These are phyloP conservation scores for Synodontis membranacea DNA, from an alignment of 2,113 vertebrate species.

Conservation along the genomic window DNA sequence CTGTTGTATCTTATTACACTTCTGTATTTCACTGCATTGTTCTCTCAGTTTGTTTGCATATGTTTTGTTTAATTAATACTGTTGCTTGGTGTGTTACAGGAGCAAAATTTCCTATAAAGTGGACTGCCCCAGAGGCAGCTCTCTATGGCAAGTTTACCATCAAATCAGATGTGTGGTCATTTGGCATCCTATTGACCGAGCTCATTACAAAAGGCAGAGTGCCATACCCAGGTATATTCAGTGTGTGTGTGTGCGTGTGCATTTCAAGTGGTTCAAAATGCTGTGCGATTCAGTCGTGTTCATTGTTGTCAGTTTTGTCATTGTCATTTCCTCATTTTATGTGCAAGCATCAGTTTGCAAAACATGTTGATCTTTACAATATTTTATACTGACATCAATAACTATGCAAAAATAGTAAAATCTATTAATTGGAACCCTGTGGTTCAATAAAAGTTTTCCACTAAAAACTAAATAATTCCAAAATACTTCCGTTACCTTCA, in stretches of 20 bases:
- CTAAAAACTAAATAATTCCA: background rate
- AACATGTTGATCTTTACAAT: background rate
- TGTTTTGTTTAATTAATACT: conserved; percentile 49
- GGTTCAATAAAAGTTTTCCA: background rate
- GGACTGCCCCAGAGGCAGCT: conserved; percentile 95
- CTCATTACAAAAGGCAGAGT: conserved; percentile 95
- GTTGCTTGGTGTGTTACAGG: conserved; percentile 70
- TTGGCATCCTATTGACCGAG: conserved; percentile 92
- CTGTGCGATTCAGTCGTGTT: background rate
- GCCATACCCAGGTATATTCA: conserved; percentile 87
- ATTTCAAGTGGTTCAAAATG: background rate
- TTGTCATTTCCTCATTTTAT: background rate
- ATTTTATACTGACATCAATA: background rate
- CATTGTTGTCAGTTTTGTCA: background rate
- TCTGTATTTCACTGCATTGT: background rate
- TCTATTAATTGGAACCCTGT: background rate
- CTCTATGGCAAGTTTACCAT: conserved; percentile 94
- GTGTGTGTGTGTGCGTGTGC: background rate
- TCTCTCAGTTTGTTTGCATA: background rate
- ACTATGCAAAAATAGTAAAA: background rate
- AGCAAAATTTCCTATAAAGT: conserved; percentile 98
- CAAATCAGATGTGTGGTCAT: conserved; percentile 98
- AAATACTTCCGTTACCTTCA: background rate
- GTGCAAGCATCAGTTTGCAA: background rate
- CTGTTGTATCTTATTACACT: conserved; percentile 8